Evolutionary conservation across 2,888 invertebrate genomes (phyloP).

Genomic region (Noctua janthina): DNA sequence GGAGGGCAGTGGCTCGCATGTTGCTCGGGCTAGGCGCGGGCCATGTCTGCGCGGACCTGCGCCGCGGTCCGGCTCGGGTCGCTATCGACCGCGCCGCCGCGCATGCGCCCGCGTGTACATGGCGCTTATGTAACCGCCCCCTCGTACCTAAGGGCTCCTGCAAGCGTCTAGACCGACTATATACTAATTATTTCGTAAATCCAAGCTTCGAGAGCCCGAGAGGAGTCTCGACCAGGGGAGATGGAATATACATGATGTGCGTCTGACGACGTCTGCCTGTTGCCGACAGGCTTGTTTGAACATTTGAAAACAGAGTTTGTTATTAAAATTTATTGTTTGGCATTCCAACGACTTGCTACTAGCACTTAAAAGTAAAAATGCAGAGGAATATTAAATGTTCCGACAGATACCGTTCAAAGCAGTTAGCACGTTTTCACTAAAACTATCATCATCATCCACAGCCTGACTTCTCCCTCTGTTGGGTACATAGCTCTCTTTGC

Average conservation of each 20-base stretch:
- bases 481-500: too few relatives aligned
- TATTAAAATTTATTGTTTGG: not conserved
- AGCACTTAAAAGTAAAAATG: not conserved
- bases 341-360: not conserved
- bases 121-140: conserved; percentile 41
- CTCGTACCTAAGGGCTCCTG: conserved; percentile 37
- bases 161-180: conserved; percentile 43
- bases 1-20: conserved; percentile 56
- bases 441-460: too few relatives aligned
- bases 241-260: not conserved
- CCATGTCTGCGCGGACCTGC: conserved; percentile 38
- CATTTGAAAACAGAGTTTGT: not conserved
- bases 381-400: not conserved
- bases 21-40: conserved; percentile 42
- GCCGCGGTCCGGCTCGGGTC: not conserved
- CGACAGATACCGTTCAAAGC: not conserved
- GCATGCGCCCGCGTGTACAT: conserved; percentile 48
- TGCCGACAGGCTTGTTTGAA: not conserved
- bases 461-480: too few relatives aligned
- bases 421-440: not conserved
- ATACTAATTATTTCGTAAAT: conserved; percentile 30
- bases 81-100: conserved; percentile 54
- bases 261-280: too few relatives aligned
- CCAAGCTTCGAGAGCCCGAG: conserved; percentile 13
- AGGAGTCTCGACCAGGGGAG: conserved; percentile 9